Conservation (phyloP, 2,797 vertebrate species). For the Hypotaenidia philippensis region DNA sequence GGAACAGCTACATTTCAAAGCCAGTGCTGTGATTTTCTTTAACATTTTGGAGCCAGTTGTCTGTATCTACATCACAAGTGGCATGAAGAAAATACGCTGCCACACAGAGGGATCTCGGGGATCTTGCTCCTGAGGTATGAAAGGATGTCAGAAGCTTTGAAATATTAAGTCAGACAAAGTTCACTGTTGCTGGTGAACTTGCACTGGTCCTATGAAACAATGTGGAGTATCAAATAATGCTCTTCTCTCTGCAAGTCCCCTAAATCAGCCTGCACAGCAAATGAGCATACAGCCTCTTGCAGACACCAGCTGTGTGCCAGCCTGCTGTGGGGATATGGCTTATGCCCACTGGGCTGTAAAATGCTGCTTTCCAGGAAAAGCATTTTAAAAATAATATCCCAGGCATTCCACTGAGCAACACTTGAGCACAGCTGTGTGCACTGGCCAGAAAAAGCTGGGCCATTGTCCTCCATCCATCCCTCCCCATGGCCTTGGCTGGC, state of each 20-base stretch:
- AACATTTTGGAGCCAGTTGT: background rate
- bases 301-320: background rate
- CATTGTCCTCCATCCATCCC: background rate
- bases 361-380: slow-evolving; percentile 18
- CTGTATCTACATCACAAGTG: background rate
- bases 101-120: background rate
- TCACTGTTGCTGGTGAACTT: background rate
- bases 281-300: background rate
- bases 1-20: background rate
- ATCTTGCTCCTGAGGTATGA: background rate
- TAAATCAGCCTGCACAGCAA: background rate
- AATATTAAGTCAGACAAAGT: background rate
- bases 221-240: background rate
- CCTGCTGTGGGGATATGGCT: background rate
- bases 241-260: background rate
- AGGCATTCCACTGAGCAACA: background rate
- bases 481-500: background rate
- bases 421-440: background rate
- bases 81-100: background rate
- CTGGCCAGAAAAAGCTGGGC: background rate
- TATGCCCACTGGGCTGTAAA: background rate
- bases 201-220: background rate
- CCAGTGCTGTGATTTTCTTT: background rate
- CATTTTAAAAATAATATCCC: background rate
- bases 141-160: background rate